Conservation (phyloP, 2,113 vertebrate species). For the Limanda limanda region DNA sequence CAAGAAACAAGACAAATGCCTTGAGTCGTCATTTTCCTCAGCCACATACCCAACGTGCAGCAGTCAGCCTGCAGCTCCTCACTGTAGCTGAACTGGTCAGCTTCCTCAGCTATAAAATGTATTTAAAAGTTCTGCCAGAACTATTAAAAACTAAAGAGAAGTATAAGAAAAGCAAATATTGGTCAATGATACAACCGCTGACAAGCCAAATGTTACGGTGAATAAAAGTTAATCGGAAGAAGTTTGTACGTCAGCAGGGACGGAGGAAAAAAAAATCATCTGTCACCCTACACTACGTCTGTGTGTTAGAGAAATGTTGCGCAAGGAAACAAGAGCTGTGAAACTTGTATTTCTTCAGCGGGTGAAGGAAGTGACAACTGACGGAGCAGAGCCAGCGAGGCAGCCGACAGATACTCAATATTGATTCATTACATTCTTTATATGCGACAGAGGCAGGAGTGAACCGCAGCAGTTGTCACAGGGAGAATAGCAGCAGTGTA, state of each 20-base stretch:
- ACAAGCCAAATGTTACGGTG: not conserved
- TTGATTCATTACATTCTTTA: slow-evolving; percentile 69
- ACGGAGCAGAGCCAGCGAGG: slow-evolving; percentile 66
- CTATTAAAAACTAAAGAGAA: not conserved
- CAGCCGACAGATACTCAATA: slow-evolving; percentile 68
- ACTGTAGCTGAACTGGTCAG: not conserved
- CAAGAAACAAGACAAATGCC: not conserved
- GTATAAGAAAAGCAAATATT: not conserved
- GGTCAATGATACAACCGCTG: not conserved
- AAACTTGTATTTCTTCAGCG: slow-evolving; percentile 64
- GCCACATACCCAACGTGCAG: not conserved
- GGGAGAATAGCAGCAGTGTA: slow-evolving; percentile 40
- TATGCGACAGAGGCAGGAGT: slow-evolving; percentile 34
- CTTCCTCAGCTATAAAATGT: not conserved
- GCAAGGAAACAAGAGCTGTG: slow-evolving; percentile 67
- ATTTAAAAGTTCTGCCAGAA: slow-evolving; percentile 1
- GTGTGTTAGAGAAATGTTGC: slow-evolving; percentile 47
- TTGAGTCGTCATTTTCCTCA: not conserved
- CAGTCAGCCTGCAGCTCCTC: slow-evolving; percentile 10
- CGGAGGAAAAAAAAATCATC: slow-evolving; percentile 1
- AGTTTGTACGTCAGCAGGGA: slow-evolving; percentile 3
- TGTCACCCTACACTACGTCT: slow-evolving; percentile 17
- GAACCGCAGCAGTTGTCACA: slow-evolving; percentile 61
- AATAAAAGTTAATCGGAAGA: not conserved
- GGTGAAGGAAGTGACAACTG: slow-evolving; percentile 73